Evolutionary conservation across 2,113 vertebrate genomes (phyloP).

Genomic region (Tragelaphus buxtoni): DNA sequence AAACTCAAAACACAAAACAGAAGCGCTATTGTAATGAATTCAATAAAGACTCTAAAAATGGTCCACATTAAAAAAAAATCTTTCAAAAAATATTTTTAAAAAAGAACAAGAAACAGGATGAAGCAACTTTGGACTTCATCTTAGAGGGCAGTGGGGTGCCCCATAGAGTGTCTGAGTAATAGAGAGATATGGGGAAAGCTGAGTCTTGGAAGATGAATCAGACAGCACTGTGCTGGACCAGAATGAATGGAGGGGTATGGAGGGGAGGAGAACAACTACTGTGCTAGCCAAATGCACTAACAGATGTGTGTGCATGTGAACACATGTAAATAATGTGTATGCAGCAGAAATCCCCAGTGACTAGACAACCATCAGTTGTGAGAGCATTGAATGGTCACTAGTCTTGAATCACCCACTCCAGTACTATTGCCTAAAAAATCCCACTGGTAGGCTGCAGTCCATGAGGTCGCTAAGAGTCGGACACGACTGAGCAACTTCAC

Average conservation of each 20-base stretch:
- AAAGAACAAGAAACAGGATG: not conserved
- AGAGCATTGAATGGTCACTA: not conserved
- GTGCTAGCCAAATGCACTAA: not conserved
- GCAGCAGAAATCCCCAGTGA: not conserved
- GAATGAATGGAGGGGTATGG: not conserved
- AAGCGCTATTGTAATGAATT: not conserved
- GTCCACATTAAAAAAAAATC: not conserved
- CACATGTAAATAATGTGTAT: not conserved
- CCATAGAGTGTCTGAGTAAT: not conserved
- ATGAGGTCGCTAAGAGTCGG: too few relatives aligned
- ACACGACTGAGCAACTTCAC: too few relatives aligned
- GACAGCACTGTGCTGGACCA: not conserved
- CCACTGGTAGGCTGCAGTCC: too few relatives aligned
- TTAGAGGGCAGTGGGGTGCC: not conserved
- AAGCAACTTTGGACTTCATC: not conserved
- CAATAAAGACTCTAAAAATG: not conserved
- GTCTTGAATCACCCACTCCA: not conserved
- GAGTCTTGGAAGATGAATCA: not conserved
- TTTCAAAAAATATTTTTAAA: not conserved
- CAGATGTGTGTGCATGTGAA: rapidly evolving
- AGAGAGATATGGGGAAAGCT: not conserved
- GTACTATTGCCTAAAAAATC: too few relatives aligned
- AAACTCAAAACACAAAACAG: not conserved
- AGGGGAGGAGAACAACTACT: not conserved
- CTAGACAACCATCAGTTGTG: not conserved